These are phyloP conservation scores for Oedothorax gibbosus DNA, from an alignment of 1,140 invertebrate genomes.

Conservation along the genomic window DNA sequence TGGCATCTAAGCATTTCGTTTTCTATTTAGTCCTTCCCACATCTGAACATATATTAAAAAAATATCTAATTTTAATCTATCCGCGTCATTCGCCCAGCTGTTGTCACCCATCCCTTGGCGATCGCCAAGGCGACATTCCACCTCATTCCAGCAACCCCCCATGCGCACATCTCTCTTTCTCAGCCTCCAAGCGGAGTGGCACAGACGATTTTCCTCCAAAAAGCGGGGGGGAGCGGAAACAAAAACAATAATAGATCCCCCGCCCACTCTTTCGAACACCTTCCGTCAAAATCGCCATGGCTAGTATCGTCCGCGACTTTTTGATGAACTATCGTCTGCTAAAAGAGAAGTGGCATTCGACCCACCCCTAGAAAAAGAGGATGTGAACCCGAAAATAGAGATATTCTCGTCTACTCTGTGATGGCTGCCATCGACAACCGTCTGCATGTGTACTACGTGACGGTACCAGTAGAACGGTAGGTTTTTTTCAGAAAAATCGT, in stretches of 20 bases:
- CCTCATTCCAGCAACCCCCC: too few relatives aligned
- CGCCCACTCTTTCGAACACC: background rate
- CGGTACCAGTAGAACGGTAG: slow-evolving; percentile 55
- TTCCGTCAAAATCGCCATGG: background rate
- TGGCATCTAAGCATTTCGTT: too few relatives aligned
- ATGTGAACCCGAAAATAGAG: slow-evolving; percentile 18
- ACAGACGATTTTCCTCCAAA: too few relatives aligned
- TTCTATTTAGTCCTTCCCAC: too few relatives aligned
- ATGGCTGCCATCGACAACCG: slow-evolving; percentile 56
- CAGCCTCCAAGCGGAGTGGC: too few relatives aligned
- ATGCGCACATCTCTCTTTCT: too few relatives aligned
- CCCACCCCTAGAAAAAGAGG: slow-evolving; percentile 43
- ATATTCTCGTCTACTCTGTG: slow-evolving; percentile 4
- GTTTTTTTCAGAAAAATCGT: background rate
- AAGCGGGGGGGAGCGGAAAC: background rate
- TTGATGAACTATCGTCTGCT: slow-evolving; percentile 20
- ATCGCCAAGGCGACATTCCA: too few relatives aligned
- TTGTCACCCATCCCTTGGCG: too few relatives aligned
- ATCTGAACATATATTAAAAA: too few relatives aligned
- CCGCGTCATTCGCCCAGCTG: too few relatives aligned
- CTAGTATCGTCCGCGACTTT: background rate
- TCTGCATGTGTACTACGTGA: slow-evolving; percentile 59
- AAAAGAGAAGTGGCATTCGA: slow-evolving; percentile 9
- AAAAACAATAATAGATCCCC: slow-evolving; percentile 1
- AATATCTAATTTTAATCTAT: too few relatives aligned